These are phyloP conservation scores for Syngnathus floridae DNA, from an alignment of 2,113 vertebrate genomes.

Conservation along the genomic window DNA sequence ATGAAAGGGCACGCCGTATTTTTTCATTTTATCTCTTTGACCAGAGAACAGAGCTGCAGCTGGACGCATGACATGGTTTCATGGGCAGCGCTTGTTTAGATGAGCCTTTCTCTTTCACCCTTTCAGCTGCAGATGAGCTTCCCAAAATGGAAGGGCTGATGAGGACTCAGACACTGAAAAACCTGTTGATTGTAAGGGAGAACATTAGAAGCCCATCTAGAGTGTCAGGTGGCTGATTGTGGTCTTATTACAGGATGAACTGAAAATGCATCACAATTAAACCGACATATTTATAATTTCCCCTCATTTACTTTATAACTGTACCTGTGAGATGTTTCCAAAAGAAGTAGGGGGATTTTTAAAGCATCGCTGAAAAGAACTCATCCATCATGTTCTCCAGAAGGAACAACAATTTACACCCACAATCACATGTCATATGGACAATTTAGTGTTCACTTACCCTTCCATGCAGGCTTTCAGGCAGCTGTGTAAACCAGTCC, in stretches of 20 bases:
- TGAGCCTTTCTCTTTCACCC: slow-evolving; percentile 11
- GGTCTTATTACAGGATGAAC: neutral
- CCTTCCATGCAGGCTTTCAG: too few species aligned
- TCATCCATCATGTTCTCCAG: too few species aligned
- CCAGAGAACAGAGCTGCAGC: slow-evolving; percentile 12
- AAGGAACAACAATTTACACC: too few species aligned
- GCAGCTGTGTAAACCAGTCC: too few species aligned
- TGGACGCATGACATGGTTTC: slow-evolving; percentile 18
- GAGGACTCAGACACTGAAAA: slow-evolving; percentile 24
- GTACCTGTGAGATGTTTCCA: neutral
- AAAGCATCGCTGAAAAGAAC: too few species aligned
- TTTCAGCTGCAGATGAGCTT: slow-evolving; percentile 36
- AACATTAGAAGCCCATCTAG: neutral
- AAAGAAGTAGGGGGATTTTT: too few species aligned
- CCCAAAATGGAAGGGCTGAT: slow-evolving; percentile 1
- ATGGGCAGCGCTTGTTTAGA: slow-evolving; percentile 14
- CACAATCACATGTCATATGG: too few species aligned
- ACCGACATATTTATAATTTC: neutral
- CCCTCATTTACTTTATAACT: neutral
- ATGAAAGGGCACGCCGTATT: slow-evolving; percentile 25
- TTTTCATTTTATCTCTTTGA: slow-evolving; percentile 25
- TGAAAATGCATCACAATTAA: neutral
- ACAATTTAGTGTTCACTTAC: too few species aligned
- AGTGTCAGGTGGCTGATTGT: slow-evolving; percentile 3
- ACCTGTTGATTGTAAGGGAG: slow-evolving; percentile 27